phyloP scores from a whole-genome alignment of 2,113 vertebrate species.

The Varanus salvator region DNA sequence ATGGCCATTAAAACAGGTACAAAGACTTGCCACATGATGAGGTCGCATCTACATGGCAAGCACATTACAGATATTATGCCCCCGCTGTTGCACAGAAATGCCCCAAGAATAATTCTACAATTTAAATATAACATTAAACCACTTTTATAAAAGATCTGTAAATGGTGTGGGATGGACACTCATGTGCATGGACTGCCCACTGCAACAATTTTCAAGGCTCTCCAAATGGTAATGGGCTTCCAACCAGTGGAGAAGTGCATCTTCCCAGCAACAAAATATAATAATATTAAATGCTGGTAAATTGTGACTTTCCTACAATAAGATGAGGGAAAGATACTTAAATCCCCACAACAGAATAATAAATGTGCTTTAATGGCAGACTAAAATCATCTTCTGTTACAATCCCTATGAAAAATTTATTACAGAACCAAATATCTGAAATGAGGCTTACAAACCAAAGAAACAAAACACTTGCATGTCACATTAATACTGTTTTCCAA shows the following conservation, averaged over 20 bases:
- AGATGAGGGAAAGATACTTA: background rate
- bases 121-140: background rate
- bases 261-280: background rate
- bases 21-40: background rate
- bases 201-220: too few relatives aligned
- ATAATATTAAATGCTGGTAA: background rate
- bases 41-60: background rate
- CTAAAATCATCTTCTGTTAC: background rate
- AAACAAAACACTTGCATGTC: background rate
- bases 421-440: background rate
- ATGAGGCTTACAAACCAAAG: background rate
- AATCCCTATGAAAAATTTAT: background rate
- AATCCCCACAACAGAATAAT: background rate
- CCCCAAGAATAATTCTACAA: background rate
- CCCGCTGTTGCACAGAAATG: background rate
- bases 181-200: background rate
- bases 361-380: background rate
- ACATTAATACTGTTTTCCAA: constrained; percentile 15
- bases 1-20: background rate
- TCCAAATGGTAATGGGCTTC: background rate
- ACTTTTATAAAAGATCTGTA: background rate
- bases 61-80: background rate
- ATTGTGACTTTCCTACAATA: background rate
- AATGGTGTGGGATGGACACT: background rate
- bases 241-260: background rate